Evolutionary conservation across 1,140 invertebrate species (phyloP), one percentile per base, ranked within the genome.

Genomic region (Anastrepha obliqua): DNA sequence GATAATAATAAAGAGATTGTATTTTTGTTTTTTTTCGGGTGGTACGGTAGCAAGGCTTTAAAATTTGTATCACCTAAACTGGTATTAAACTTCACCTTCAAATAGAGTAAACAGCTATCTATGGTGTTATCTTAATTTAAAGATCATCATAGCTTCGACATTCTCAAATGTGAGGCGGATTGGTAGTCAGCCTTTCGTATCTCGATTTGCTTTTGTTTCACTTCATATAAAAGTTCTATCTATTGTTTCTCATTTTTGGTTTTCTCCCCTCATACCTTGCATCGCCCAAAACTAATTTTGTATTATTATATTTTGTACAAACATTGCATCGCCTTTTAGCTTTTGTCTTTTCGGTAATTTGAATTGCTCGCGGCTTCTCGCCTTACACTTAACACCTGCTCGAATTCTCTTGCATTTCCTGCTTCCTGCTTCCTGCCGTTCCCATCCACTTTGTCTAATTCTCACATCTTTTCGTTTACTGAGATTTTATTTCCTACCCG

Each of bases 301-400:
- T 70, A 44, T 15, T 74, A 44, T 17, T 74, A 74, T 74, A 74
- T 74, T 74, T 74, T 7, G 42, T 39, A 44, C 42, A 74, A 74
- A 74, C 42, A 17, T n/a, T 74, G 67, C 29, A 39, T 74, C 42
- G 39, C 42, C 42, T 74, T 74, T 74, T 47, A 42, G 67, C 67
- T 81, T 81, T 81, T 81, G 47, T 81, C 47, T 55, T 81, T 81
- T 81, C 74, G 20, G 74, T 81, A 81, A 81, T 81, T 81, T 81
- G 74, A 81, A 81, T 55, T 81, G 74, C 74, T 55, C 47, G 74
- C 74, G 74, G 74, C 74, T 81, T 81, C 74, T 81, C 74, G 74
- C 74, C 74, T 81, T 81, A 55, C 47, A 81, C 74, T 81, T 81
- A 81, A 81, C 74, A 81, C 74, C 74, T 81, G 74, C 51, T 55